Evolutionary conservation across 1,140 invertebrate species (phyloP).

Genomic region (Megathymus violae): DNA sequence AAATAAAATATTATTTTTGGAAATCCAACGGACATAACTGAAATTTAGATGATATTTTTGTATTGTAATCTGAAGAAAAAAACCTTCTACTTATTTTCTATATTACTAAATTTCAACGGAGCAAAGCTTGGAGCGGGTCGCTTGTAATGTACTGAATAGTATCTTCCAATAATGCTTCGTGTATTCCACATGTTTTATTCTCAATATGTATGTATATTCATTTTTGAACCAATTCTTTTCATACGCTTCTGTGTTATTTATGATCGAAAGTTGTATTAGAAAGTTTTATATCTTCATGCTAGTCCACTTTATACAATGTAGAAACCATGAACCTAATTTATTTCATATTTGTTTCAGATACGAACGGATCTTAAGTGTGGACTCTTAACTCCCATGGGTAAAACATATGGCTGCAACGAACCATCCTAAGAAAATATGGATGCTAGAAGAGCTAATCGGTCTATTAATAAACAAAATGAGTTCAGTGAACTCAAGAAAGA

Average conservation of each 20-base stretch:
- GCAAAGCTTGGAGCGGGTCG: too few relatives aligned
- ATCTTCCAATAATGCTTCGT: too few relatives aligned
- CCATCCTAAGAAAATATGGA: constrained; percentile 46
- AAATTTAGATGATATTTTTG: too few relatives aligned
- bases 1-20: too few relatives aligned
- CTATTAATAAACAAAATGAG: constrained; percentile 38
- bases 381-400: constrained; percentile 29
- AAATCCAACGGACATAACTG: too few relatives aligned
- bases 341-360: constrained; percentile 50
- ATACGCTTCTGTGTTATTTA: constrained; percentile 1
- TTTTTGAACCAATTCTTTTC: not conserved
- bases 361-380: constrained; percentile 26
- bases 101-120: too few relatives aligned
- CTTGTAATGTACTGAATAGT: too few relatives aligned
- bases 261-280: constrained; percentile 5
- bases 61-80: too few relatives aligned
- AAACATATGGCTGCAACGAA: constrained; percentile 53
- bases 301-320: constrained; percentile 3
- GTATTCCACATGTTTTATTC: too few relatives aligned
- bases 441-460: constrained; percentile 32
- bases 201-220: too few relatives aligned
- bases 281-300: not conserved
- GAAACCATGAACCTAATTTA: constrained; percentile 19
- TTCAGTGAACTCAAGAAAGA: constrained; percentile 21
- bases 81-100: too few relatives aligned